Evolutionary conservation across 1,140 invertebrate genomes (phyloP), one percentile per base, ranked within the genome.

Genomic region (Macrocentrus cingulum): DNA sequence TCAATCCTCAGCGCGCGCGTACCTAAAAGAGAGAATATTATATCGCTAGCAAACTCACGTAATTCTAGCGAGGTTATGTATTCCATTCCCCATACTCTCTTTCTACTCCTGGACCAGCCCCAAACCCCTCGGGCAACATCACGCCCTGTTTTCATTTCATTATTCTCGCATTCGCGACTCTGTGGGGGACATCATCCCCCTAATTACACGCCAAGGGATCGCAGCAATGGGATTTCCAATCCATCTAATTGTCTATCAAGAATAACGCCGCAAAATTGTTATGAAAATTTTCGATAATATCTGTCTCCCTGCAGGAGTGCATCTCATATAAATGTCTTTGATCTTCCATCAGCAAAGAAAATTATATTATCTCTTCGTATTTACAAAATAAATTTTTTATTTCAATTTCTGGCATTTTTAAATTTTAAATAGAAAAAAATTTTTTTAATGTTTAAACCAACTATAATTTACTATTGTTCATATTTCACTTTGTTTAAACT

Each of bases 1-100:
- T 64, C 75, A 76, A 76, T 75, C 69, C 58, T 70, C 54, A 42
- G 25, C 25, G 25, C 25, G 25, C 58, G 56, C 50, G 60, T 8
- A 37, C 58, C 56, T 64, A 64, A 72, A 76, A 75, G 68, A 75
- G 68, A 59, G 74, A 77, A 78, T 76, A 76, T 76, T 75, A 76
- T 78, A 76, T 71, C 63, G 66, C 66, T 53, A 51, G 25, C 22
- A 56, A 60, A 52, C 48, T 53, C 66, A 59, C 64, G 67, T 71
- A 74, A 74, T 77, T 77, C 69, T 45, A 59, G 51, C 49, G 46
- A 59, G 53, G 25, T 51, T 51, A 37, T 51, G 18, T 51, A 20
- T 18, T 37, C 8, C 20, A 48, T 48, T 16, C 22, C n/a, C 45
- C 20, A n/a, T 48, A 48, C 19, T 44, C 19, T 44, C 19, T 18